Conservation (phyloP, 2,888 invertebrate species). For the Pristionchus japonicus region DNA sequence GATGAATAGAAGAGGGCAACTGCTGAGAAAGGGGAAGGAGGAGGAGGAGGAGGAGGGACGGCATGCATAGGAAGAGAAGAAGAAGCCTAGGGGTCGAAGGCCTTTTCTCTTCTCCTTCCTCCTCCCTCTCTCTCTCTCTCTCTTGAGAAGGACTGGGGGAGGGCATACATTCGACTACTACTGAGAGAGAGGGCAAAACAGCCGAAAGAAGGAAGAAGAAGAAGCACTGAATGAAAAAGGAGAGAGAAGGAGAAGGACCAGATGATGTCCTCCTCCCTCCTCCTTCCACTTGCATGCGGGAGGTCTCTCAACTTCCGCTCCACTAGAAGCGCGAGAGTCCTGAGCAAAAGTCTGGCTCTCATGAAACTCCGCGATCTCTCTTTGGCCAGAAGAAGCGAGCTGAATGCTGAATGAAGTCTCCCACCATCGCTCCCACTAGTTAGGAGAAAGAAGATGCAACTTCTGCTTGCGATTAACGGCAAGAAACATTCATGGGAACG, state of each 20-base stretch:
- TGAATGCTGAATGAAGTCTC: no score
- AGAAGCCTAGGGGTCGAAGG: slow-evolving; percentile 30
- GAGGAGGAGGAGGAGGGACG: no score
- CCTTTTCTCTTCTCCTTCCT: background rate
- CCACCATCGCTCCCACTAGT: no score
- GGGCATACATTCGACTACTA: slow-evolving; percentile 33
- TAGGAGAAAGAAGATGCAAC: no score
- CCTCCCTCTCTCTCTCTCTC: slow-evolving; percentile 3
- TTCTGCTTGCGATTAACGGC: background rate
- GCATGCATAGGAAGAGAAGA: background rate
- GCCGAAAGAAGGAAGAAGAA: background rate
- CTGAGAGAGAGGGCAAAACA: slow-evolving; percentile 15
- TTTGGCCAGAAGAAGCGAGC: background rate
- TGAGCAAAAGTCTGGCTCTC: no score
- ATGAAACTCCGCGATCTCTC: no score
- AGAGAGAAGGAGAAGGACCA: background rate
- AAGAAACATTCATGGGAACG: slow-evolving; percentile 16
- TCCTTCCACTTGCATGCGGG: background rate
- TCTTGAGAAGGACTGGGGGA: background rate
- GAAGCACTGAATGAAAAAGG: slow-evolving; percentile 32
- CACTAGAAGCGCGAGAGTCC: no score
- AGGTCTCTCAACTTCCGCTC: background rate
- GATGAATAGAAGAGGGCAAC: background rate
- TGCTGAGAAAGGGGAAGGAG: background rate
- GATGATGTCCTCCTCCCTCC: background rate